Percentiles rank a stretch among this genome's conserved stretches.
phyloP scores from a whole-genome alignment of 2,797 vertebrate genomes.

The Xenopus petersii region DNA sequence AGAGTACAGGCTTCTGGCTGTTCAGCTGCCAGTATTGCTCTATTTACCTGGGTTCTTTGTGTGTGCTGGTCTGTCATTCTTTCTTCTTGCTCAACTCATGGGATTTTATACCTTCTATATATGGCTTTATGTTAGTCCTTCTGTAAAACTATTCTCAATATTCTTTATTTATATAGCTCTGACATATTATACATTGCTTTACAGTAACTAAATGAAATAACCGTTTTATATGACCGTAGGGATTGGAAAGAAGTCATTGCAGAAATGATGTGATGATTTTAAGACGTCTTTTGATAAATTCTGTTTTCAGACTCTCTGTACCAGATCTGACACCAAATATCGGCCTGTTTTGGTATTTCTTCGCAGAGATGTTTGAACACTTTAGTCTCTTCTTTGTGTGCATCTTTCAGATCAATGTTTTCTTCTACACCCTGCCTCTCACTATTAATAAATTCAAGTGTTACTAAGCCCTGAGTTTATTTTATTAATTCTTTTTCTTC shows the following conservation, averaged over 20 bases:
- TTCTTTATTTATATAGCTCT: too few species aligned
- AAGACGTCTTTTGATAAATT: background rate
- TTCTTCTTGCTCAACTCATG: conserved; percentile 96
- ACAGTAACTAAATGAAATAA: too few species aligned
- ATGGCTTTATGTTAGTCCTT: conserved; percentile 91
- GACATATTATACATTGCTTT: too few species aligned
- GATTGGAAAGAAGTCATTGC: too few species aligned
- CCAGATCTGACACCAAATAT: conserved; percentile 97
- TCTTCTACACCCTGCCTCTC: conserved; percentile 95
- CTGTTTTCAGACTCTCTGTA: conserved; percentile 82
- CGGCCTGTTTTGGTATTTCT: conserved; percentile 99
- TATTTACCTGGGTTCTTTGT: conserved; percentile 87
- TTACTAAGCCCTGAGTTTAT: too few species aligned
- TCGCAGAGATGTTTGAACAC: conserved; percentile 98
- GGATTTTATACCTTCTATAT: conserved; percentile 93
- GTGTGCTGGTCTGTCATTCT: conserved; percentile 84
- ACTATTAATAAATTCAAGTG: conserved; percentile 71
- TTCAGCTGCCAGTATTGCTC: conserved; percentile 80
- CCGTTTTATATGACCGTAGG: too few species aligned
- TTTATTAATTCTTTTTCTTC: too few species aligned
- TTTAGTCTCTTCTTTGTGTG: conserved; percentile 97
- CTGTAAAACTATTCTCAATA: background rate
- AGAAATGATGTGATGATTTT: too few species aligned
- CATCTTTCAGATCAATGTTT: conserved; percentile 97
- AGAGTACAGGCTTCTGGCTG: conserved; percentile 83